These are phyloP conservation scores for Paracyclopina nana DNA, from an alignment of 1,140 invertebrate species.

Conservation along the genomic window DNA sequence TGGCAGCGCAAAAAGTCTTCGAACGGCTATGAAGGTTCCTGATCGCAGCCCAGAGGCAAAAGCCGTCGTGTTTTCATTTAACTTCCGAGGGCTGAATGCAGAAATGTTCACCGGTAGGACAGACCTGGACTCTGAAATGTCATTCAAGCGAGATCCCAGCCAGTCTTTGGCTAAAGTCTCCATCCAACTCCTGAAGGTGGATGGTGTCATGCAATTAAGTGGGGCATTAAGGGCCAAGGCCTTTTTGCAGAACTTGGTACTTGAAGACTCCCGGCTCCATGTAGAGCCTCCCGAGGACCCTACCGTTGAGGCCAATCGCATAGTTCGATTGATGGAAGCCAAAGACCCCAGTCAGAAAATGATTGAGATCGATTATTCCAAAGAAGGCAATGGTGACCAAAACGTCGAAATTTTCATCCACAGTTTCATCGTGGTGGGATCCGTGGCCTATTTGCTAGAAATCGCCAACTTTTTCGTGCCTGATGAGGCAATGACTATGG, in stretches of 20 bases:
- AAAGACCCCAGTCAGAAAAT: neutral
- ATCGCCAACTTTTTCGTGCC: conserved; percentile 8
- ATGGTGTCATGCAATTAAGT: neutral
- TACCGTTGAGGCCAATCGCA: neutral
- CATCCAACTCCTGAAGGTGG: neutral
- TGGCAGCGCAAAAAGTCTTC: neutral
- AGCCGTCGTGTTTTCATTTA: neutral
- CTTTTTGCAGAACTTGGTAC: neutral
- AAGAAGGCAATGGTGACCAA: neutral
- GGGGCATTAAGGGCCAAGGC: neutral
- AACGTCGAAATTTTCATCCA: neutral
- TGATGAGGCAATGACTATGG: neutral
- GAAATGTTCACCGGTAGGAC: neutral
- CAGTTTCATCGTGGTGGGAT: conserved; percentile 9
- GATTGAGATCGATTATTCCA: conserved; percentile 5
- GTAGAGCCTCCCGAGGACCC: no score
- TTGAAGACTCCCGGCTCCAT: neutral
- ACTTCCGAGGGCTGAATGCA: neutral
- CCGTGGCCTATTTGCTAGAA: conserved; percentile 7
- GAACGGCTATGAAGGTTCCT: neutral
- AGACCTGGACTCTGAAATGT: neutral
- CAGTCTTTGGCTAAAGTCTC: neutral
- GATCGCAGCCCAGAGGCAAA: neutral
- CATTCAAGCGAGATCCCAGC: neutral
- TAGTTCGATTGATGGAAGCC: conserved; percentile 4